Percentiles rank a stretch among this genome's conserved stretches.
Conservation (phyloP, 2,113 vertebrate species). For the Oostethus manadensis region DNA sequence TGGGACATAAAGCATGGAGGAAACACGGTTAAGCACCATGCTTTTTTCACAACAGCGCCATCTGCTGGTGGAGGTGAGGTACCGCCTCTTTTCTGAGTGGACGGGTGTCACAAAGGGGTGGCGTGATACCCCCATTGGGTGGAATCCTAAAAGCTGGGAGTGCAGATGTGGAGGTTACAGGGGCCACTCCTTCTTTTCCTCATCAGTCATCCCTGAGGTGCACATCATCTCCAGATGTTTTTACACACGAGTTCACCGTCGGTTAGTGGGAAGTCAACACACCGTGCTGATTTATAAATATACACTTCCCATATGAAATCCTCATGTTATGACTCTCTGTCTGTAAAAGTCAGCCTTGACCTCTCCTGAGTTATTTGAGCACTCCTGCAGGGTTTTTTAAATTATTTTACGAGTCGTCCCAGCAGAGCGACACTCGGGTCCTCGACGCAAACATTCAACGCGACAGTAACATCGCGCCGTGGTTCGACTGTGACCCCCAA, state of each 20-base stretch:
- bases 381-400: slow-evolving; percentile 26
- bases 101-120: background rate
- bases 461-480: slow-evolving; percentile 10
- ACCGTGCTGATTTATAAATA: slow-evolving; percentile 6
- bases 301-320: slow-evolving; percentile 14
- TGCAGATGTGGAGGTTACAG: slow-evolving; percentile 17
- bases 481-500: background rate
- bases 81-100: background rate
- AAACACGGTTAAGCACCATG: no score
- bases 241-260: slow-evolving; percentile 10
- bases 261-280: slow-evolving; percentile 8
- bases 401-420: slow-evolving; percentile 36
- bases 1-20: no score
- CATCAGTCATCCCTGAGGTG: slow-evolving; percentile 27
- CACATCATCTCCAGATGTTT: slow-evolving; percentile 51
- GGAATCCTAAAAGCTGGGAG: slow-evolving; percentile 1
- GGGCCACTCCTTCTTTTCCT: slow-evolving; percentile 26
- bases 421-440: slow-evolving; percentile 5
- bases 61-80: no score
- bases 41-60: no score
- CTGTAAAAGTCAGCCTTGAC: slow-evolving; percentile 3
- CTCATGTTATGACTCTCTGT: slow-evolving; percentile 28
- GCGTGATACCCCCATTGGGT: background rate
- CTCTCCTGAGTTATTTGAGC: slow-evolving; percentile 16
- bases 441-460: slow-evolving; percentile 21